Evolutionary conservation across 1,140 invertebrate species (phyloP).

Genomic region (Drosophila pruinosa): DNA sequence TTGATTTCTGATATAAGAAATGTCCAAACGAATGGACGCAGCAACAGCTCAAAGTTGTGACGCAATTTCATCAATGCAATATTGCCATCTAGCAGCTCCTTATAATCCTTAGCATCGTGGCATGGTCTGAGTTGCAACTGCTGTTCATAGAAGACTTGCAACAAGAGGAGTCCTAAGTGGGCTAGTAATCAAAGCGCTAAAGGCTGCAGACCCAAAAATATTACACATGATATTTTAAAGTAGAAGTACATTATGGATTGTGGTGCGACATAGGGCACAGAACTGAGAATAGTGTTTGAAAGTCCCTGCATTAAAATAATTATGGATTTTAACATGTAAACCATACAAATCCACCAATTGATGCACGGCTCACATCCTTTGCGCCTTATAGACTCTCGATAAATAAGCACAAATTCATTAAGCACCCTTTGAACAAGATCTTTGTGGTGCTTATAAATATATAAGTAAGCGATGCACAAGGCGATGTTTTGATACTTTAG

Average conservation of each 20-base stretch:
- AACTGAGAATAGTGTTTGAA: too few species aligned
- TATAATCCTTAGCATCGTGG: background rate
- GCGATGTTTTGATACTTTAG: constrained; percentile 5
- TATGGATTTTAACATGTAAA: background rate
- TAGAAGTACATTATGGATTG: background rate
- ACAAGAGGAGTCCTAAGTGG: constrained; percentile 38
- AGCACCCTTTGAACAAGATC: constrained; percentile 11
- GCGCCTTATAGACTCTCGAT: background rate
- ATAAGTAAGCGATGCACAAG: background rate
- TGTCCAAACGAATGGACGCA: constrained; percentile 42
- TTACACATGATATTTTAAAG: background rate
- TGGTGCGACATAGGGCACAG: background rate
- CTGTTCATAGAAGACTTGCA: constrained; percentile 26
- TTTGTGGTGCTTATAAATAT: constrained; percentile 22
- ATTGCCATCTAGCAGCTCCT: constrained; percentile 17
- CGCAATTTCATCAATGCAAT: constrained; percentile 29
- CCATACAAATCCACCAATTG: constrained; percentile 31
- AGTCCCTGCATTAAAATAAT: background rate
- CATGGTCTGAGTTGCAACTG: background rate
- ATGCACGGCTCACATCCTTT: constrained; percentile 17
- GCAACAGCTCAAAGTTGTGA: constrained; percentile 32
- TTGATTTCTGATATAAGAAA: constrained; percentile 2
- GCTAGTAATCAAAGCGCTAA: constrained; percentile 2
- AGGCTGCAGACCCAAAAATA: constrained; percentile 43
- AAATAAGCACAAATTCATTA: constrained; percentile 35